Conservation (phyloP, 2,797 vertebrate species). For the Esox lucius region DNA sequence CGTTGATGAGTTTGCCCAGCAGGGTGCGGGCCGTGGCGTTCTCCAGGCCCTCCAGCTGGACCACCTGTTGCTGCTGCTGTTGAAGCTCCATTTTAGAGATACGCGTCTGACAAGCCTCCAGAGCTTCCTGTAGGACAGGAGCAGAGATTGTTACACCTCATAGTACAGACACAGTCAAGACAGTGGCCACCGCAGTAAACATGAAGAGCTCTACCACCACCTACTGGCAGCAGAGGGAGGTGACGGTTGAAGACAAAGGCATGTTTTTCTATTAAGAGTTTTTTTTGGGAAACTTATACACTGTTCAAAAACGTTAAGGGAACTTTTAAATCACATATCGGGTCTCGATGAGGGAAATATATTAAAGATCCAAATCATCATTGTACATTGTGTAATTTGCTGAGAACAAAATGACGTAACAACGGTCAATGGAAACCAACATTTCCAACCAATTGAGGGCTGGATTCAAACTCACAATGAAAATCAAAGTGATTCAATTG, state of each 20-base stretch:
- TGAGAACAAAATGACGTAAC: too few relatives aligned
- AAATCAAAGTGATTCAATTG: too few relatives aligned
- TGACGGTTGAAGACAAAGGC: not conserved
- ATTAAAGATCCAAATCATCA: too few relatives aligned
- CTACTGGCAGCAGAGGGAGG: constrained; percentile 43
- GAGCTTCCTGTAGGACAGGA: constrained; percentile 81
- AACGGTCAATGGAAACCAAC: too few relatives aligned
- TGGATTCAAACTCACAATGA: too few relatives aligned
- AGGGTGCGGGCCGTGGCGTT: constrained; percentile 94
- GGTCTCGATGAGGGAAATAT: too few relatives aligned
- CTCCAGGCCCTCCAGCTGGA: constrained; percentile 95
- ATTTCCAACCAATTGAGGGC: too few relatives aligned
- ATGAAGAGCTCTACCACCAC: constrained; percentile 36
- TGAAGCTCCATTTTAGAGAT: constrained; percentile 99
- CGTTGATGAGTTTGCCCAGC: constrained; percentile 96
- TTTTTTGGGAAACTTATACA: too few relatives aligned
- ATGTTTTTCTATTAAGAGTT: too few relatives aligned
- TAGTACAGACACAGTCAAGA: not conserved
- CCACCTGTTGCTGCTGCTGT: constrained; percentile 98
- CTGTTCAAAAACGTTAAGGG: too few relatives aligned
- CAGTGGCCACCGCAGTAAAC: not conserved
- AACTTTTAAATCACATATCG: too few relatives aligned
- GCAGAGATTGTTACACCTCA: constrained; percentile 25
- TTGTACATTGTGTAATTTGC: too few relatives aligned
- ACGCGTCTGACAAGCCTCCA: constrained; percentile 96